Conservation (phyloP, 2,797 vertebrate genomes). For the Gadopsis marmoratus region DNA sequence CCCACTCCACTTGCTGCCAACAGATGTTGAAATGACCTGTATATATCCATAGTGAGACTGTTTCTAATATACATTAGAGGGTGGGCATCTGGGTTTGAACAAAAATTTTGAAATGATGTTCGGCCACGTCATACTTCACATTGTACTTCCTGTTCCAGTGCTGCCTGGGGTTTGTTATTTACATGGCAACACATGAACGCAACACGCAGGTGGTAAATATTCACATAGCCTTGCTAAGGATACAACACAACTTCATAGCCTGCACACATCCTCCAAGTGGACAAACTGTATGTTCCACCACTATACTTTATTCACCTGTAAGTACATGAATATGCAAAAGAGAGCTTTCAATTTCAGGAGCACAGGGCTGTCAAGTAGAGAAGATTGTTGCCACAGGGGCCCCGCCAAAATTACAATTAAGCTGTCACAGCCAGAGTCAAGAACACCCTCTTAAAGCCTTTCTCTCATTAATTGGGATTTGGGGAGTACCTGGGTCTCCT, state of each 20-base stretch:
- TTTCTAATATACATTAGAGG: neutral
- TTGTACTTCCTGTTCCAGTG: no score
- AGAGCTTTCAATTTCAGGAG: constrained; percentile 78
- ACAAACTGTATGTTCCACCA: constrained; percentile 48
- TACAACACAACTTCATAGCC: constrained; percentile 3
- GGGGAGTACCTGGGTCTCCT: constrained; percentile 85
- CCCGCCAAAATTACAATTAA: constrained; percentile 86
- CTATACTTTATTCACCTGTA: constrained; percentile 49
- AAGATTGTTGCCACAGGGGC: constrained; percentile 84
- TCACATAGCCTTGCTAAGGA: no score
- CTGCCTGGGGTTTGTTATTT: no score
- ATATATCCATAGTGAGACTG: neutral
- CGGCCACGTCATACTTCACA: no score
- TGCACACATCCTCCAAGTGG: constrained; percentile 37
- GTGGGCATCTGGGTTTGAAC: no score
- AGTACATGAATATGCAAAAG: constrained; percentile 79
- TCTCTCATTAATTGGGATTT: constrained; percentile 88
- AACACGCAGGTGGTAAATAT: no score
- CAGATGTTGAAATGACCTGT: no score
- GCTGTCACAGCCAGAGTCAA: constrained; percentile 85
- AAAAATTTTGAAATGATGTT: no score
- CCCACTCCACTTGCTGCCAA: neutral
- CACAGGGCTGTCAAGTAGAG: constrained; percentile 77
- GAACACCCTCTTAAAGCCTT: constrained; percentile 84
- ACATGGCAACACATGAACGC: no score